Evolutionary conservation across 2,888 invertebrate species (phyloP), one percentile per base, ranked within the genome.

Genomic region (Biston betularia): DNA sequence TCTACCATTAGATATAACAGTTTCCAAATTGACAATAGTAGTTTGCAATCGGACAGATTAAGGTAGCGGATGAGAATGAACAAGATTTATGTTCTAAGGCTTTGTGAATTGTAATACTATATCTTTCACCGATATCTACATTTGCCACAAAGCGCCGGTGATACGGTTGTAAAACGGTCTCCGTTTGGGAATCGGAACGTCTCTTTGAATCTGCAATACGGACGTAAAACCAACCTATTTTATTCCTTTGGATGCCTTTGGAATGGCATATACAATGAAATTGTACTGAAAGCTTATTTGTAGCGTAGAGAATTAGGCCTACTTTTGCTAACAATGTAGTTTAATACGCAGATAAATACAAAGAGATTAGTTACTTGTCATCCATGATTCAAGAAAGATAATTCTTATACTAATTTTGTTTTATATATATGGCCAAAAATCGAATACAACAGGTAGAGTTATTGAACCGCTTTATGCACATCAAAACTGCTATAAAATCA

Each of bases 181-280:
- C 35, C 65, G 24, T 50, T 60, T 59, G 35, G 58, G 45, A 58
- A 57, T 58, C 46, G 58, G 38, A 53, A 58, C 40, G 48, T 33
- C 46, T 54, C 33, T 35, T 50, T 34, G 49, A 54, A 49, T 48
- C 48, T 49, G 54, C 44, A 42, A 48, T 61, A 62, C 54, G 42
- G 52, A 59, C 42, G 38, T 35, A 15, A 49, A 57, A 42, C 48
- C 34, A 8, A 54, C 42, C 55, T 53, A 55, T n/a, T 52, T 48
- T 65, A 52, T 62, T 40, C 53, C 24, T 24, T 54, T 14, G 46
- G 52, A 52, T 45, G 33, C 44, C 35, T 40, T 33, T 62, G 40
- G 48, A 62, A 55, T 54, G 24, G 38, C n/a, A 33, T 54, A 55
- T 12, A 11, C 45, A 46, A 6, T 24, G 45, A 56, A 14, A 34